A percentile compares a stretch with the other conserved stretches of the same genome.
phyloP scores from a whole-genome alignment of 2,888 invertebrate genomes.

The Mimumesa dahlbomi region DNA sequence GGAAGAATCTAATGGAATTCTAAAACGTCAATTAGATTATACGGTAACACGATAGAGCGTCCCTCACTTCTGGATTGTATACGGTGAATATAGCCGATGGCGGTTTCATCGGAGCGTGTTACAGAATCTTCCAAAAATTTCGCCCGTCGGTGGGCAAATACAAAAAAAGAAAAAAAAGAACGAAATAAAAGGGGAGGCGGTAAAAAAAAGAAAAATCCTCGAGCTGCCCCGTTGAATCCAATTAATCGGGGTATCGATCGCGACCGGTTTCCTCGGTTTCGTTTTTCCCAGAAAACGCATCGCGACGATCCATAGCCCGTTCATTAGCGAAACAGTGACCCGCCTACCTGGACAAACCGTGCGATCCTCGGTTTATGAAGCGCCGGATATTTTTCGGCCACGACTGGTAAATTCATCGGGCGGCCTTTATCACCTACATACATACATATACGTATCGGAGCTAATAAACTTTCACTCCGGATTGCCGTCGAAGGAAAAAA shows the following conservation, averaged over 20 bases:
- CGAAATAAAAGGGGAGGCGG: too few relatives aligned
- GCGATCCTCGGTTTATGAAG: slow-evolving; percentile 33
- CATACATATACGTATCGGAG: slow-evolving; percentile 9
- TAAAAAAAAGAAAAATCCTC: slow-evolving; percentile 16
- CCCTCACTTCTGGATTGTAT: too few relatives aligned
- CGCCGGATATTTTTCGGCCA: slow-evolving; percentile 27
- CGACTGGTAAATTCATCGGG: slow-evolving; percentile 36
- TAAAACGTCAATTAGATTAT: too few relatives aligned
- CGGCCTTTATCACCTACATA: slow-evolving; percentile 49
- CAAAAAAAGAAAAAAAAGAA: too few relatives aligned
- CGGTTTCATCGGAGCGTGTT: too few relatives aligned
- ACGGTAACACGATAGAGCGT: too few relatives aligned
- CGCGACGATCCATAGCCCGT: slow-evolving; percentile 20
- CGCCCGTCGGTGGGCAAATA: too few relatives aligned
- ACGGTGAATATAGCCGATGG: too few relatives aligned
- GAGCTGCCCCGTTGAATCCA: slow-evolving; percentile 26
- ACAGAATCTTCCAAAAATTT: too few relatives aligned
- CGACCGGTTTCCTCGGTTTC: slow-evolving; percentile 21
- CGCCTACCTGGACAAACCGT: slow-evolving; percentile 45
- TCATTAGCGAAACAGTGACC: slow-evolving; percentile 51
- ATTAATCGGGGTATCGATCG: slow-evolving; percentile 52
- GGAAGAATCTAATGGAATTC: too few relatives aligned
- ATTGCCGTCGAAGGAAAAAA: slow-evolving; percentile 17
- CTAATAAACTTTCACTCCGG: slow-evolving; percentile 40
- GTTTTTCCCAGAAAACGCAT: slow-evolving; percentile 17